phyloP scores from a whole-genome alignment of 2,113 vertebrate species.

The Cynocephalus volans region DNA sequence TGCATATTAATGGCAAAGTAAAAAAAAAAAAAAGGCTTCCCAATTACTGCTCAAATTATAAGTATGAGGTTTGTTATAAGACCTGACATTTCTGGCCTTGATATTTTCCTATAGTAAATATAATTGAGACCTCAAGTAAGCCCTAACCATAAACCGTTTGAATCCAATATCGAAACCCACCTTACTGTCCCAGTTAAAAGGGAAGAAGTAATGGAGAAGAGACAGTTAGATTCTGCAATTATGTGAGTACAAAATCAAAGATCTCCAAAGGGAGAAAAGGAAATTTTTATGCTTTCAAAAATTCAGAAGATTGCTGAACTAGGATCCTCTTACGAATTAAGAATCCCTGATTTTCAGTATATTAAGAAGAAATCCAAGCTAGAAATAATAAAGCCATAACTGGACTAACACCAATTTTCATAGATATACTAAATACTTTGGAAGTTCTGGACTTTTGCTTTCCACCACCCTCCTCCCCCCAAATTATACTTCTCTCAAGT shows the following conservation, averaged over 20 bases:
- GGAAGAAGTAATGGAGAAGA: background rate
- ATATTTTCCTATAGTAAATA: background rate
- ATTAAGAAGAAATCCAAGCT: slow-evolving; percentile 26
- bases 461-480: no score
- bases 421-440: background rate
- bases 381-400: slow-evolving; percentile 59
- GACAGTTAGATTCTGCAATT: background rate
- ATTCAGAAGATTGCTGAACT: background rate
- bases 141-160: background rate
- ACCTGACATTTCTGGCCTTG: background rate
- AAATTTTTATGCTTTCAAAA: slow-evolving; percentile 20
- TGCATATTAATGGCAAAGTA: background rate
- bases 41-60: background rate
- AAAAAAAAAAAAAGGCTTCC: background rate
- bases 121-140: background rate
- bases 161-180: background rate
- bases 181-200: background rate
- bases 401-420: background rate
- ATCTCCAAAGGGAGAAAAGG: background rate
- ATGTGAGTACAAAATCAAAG: background rate
- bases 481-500: background rate
- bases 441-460: background rate
- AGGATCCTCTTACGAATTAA: background rate
- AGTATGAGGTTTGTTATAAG: background rate
- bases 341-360: background rate